These are phyloP conservation scores for Ichneumon xanthorius DNA, from an alignment of 2,888 invertebrate species.

Conservation along the genomic window DNA sequence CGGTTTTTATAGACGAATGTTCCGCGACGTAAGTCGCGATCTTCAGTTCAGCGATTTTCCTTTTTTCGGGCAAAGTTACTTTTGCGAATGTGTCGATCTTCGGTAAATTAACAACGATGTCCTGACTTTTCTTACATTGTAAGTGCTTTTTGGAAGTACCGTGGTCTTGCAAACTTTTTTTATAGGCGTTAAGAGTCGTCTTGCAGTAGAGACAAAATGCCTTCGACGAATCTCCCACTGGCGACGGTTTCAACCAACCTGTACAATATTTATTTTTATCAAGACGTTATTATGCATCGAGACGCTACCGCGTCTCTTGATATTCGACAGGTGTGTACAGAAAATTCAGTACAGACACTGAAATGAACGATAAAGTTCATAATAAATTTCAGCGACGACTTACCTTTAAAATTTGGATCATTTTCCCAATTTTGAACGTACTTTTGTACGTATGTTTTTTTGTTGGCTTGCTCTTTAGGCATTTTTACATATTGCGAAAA, in stretches of 20 bases:
- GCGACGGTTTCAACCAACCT: conserved; percentile 24
- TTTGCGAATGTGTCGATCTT: not conserved
- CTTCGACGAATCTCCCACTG: conserved; percentile 14
- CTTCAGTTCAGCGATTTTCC: conserved; percentile 69
- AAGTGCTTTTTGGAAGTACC: conserved; percentile 72
- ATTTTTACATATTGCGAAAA: conserved; percentile 15
- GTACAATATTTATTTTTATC: not conserved
- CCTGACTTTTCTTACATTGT: too few relatives aligned
- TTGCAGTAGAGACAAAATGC: conserved; percentile 69
- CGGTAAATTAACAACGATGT: too few relatives aligned
- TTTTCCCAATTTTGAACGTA: conserved; percentile 46
- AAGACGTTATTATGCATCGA: not conserved
- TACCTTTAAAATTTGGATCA: conserved; percentile 53
- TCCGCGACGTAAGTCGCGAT: conserved; percentile 71
- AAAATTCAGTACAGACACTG: too few relatives aligned
- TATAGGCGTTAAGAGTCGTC: conserved; percentile 70
- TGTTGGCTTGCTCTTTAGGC: conserved; percentile 14
- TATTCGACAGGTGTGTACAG: too few relatives aligned
- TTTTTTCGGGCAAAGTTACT: conserved; percentile 35
- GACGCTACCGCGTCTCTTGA: too few relatives aligned
- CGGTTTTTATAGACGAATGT: conserved; percentile 68
- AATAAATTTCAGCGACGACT: not conserved
- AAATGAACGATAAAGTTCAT: too few relatives aligned
- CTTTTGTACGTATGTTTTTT: conserved; percentile 51
- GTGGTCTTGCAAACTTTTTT: conserved; percentile 72